Percentiles rank a stretch among this genome's conserved stretches.
These are phyloP conservation scores for Crambe crambe DNA, from an alignment of 37 sponge, comb jelly and placozoan species.

Conservation along the genomic window DNA sequence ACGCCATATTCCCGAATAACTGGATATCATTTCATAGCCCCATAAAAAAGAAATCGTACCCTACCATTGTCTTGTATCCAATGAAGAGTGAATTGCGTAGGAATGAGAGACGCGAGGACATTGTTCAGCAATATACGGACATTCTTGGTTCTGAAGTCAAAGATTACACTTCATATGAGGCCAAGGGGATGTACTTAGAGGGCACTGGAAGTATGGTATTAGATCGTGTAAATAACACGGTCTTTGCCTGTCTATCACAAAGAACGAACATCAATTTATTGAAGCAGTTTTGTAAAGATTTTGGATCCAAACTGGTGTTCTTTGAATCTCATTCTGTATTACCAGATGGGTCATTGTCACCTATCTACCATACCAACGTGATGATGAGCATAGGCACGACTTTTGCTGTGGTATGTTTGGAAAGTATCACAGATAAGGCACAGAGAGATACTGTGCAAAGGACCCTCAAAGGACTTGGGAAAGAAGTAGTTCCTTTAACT, in stretches of 20 bases:
- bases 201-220: slow-evolving; percentile 89
- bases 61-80: slow-evolving; percentile 54
- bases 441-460: slow-evolving; percentile 33
- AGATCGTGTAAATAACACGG: slow-evolving; percentile 65
- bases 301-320: slow-evolving; percentile 43
- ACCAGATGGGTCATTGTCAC: slow-evolving; percentile 1
- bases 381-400: slow-evolving; percentile 52
- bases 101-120: slow-evolving; percentile 45
- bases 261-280: slow-evolving; percentile 50
- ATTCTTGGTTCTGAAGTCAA: slow-evolving; percentile 14
- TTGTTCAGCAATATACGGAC: slow-evolving; percentile 20
- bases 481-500: slow-evolving; percentile 7
- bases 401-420: slow-evolving; percentile 65
- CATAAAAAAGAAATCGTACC: neutral
- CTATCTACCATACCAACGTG: slow-evolving; percentile 88
- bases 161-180: slow-evolving; percentile 59
- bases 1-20: slow-evolving; percentile 82
- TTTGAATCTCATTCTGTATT: slow-evolving; percentile 24
- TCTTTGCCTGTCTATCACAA: slow-evolving; percentile 61
- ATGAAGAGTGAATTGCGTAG: slow-evolving; percentile 58
- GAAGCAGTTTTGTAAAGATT: slow-evolving; percentile 39
- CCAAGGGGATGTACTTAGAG: slow-evolving; percentile 57
- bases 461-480: neutral
- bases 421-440: slow-evolving; percentile 23
- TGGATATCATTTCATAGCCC: slow-evolving; percentile 71